Base-by-base conservation (phyloP, 2,113 vertebrate species). In the Prunella fulvescens region DNA sequence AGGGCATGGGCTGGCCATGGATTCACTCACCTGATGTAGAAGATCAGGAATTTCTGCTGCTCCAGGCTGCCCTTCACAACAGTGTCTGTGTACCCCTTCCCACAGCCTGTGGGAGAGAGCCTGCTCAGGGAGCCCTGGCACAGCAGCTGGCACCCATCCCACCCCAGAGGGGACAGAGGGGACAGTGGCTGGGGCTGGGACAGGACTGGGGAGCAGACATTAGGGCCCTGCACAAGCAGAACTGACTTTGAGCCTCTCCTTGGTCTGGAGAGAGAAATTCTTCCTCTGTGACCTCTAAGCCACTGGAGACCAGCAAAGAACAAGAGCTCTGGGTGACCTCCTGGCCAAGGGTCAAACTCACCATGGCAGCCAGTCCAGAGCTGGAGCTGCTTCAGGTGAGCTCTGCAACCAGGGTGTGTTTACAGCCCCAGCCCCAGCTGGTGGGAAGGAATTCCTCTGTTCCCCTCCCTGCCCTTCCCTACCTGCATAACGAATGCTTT, bases 21-120 rank as follows among this genome's bases (percentile, higher is more conserved):
- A 11, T 37, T 44, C 19, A n/a, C 98, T 98, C 94, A 99, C 99
- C 98, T 99, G 56, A 99, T 97, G 92, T 99, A 99, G 95, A 99
- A 98, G 9, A 98, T 97, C 35, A 99, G 96, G 95, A 99, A 99
- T 82, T 97, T 98, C 88, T 98, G 94, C 39, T 99, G 98, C 60
- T 98, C 97, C 65, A 98, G 85, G 70, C 97, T 98, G 81, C 99
- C 99, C 93, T 99, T 99, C 90, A 98, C 96, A 47, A 99, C 95
- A 4, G 98, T 98, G 47, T 99, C 98, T 0, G 98, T 99, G 97
- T 98, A 98, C 64, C 98, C 98, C 51, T 97, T 96, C 9, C 98
- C 98, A 9, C 98, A 98, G 64, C 99, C 99, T 99, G 87, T 5
- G n/a, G 69, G 33, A 28, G 31, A 86, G 37, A 90, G 28, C 20